phyloP scores from a whole-genome alignment of 1,140 invertebrate species.

The Meteorus sp. region DNA sequence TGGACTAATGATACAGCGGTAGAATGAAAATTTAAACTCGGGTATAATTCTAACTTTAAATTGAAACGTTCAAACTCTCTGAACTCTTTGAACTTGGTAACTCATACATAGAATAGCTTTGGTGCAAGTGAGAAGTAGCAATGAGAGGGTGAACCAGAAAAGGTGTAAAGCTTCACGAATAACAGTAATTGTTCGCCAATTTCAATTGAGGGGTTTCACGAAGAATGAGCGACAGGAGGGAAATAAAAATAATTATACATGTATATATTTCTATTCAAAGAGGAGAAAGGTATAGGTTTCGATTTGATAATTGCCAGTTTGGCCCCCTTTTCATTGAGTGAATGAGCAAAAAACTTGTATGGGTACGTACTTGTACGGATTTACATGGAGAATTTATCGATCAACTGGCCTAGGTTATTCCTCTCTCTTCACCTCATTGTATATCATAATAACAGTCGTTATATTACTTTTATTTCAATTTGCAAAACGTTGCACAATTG shows the following conservation, averaged over 20 bases:
- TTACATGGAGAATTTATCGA: slow-evolving; percentile 11
- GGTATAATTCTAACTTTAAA: not conserved
- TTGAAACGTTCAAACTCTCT: slow-evolving; percentile 8
- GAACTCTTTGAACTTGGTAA: slow-evolving; percentile 14
- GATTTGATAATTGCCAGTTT: slow-evolving; percentile 16
- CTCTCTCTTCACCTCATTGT: not conserved
- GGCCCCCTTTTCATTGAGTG: not conserved
- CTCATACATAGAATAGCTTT: not conserved
- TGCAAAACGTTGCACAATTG: no score
- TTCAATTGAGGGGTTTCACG: not conserved
- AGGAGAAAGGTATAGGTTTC: slow-evolving; percentile 8
- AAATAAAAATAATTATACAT: no score
- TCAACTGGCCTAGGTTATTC: not conserved
- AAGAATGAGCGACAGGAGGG: not conserved
- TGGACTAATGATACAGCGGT: not conserved
- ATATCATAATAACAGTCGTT: not conserved
- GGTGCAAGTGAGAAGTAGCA: no score
- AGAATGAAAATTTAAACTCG: not conserved
- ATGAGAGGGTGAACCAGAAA: no score
- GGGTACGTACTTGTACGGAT: slow-evolving; percentile 15
- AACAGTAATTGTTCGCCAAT: slow-evolving; percentile 15
- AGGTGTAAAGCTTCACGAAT: not conserved
- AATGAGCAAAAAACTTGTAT: not conserved
- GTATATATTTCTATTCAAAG: no score
- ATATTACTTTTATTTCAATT: no score